Conservation (phyloP, 2,888 invertebrate genomes). For the Orthosia incerta region DNA sequence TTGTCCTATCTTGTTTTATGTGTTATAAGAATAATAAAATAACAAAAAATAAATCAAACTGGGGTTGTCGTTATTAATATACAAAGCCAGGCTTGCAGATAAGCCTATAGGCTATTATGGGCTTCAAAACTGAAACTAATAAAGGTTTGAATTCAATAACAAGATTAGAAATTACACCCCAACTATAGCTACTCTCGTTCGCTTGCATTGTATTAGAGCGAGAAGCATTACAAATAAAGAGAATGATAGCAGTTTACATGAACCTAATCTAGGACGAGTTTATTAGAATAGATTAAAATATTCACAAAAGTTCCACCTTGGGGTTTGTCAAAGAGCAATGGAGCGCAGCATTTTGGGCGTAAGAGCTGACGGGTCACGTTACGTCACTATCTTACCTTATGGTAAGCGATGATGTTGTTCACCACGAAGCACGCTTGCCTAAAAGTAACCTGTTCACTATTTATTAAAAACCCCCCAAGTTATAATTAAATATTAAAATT, state of each 20-base stretch:
- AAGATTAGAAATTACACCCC: conserved; percentile 37
- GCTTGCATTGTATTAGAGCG: not conserved
- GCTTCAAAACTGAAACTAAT: conserved; percentile 43
- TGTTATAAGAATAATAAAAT: too few relatives aligned
- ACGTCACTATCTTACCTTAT: not conserved
- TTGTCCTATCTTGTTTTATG: too few relatives aligned
- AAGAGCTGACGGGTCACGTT: too few relatives aligned
- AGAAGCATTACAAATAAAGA: not conserved
- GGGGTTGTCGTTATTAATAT: not conserved
- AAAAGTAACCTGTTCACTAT: too few relatives aligned
- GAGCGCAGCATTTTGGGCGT: too few relatives aligned
- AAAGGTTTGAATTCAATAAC: conserved; percentile 37
- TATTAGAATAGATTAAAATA: not conserved
- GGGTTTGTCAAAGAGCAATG: too few relatives aligned
- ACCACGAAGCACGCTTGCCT: not conserved
- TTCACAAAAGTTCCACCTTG: too few relatives aligned
- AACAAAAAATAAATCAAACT: too few relatives aligned
- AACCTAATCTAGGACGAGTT: not conserved
- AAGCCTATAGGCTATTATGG: conserved; percentile 13
- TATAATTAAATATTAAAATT: too few relatives aligned
- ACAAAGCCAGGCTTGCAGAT: conserved; percentile 14
- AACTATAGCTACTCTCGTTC: conserved; percentile 13
- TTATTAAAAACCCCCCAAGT: not conserved
- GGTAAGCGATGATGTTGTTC: not conserved
- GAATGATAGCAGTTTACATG: conserved; percentile 13